Evolutionary conservation across 2,888 invertebrate genomes (phyloP).

Genomic region (Synanthedon tipuliformis): DNA sequence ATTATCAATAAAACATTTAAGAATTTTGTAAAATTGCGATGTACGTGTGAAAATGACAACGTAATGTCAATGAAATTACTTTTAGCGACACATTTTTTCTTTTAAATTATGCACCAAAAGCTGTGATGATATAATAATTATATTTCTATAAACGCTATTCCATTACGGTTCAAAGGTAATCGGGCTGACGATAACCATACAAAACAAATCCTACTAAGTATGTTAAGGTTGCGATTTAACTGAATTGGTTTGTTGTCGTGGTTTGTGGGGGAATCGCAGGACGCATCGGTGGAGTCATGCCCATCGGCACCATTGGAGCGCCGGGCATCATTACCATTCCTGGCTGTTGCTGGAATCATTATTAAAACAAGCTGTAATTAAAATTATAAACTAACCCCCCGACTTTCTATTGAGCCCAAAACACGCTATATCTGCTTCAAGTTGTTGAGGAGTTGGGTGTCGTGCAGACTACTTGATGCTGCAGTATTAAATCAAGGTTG

Average conservation of each 20-base stretch:
- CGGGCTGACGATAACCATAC: background rate
- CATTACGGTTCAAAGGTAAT: background rate
- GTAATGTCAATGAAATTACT: background rate
- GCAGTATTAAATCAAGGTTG: too few species aligned
- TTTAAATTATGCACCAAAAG: too few species aligned
- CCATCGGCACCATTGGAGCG: constrained; percentile 49
- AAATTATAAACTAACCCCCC: too few species aligned
- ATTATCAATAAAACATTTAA: too few species aligned
- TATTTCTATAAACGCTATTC: background rate
- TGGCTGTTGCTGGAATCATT: constrained; percentile 53
- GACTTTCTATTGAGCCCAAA: too few species aligned
- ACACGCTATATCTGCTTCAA: too few species aligned
- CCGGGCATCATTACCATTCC: constrained; percentile 62
- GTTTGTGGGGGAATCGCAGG: constrained; percentile 52
- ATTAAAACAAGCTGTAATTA: too few species aligned
- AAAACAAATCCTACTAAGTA: background rate
- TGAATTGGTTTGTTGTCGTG: constrained; percentile 50
- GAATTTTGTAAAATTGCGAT: too few species aligned
- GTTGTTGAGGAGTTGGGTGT: too few species aligned
- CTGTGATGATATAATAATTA: too few species aligned
- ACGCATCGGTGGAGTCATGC: constrained; percentile 46
- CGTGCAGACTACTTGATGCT: too few species aligned
- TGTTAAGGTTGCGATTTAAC: constrained; percentile 30
- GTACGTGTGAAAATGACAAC: background rate
- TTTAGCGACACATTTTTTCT: too few species aligned